These are phyloP conservation scores for Teleiodes luculella DNA, from an alignment of 2,888 invertebrate species.

Conservation along the genomic window DNA sequence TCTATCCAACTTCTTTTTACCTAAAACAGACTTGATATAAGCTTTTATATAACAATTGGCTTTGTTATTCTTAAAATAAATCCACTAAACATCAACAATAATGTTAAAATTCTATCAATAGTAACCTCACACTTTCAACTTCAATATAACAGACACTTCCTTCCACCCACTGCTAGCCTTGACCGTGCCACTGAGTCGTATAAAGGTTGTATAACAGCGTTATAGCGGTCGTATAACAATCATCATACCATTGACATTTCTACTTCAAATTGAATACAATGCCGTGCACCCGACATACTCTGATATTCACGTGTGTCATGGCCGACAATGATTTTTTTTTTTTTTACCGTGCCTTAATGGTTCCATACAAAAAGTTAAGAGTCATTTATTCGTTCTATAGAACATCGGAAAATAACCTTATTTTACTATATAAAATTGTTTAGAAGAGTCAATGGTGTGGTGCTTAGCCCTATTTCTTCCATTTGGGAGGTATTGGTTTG, in stretches of 20 bases:
- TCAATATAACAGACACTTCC: not conserved
- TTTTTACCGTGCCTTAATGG: not conserved
- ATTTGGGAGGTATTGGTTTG: too few species aligned
- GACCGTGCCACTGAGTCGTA: constrained; percentile 6
- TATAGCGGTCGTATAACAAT: constrained; percentile 6
- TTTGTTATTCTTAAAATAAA: not conserved
- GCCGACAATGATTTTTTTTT: not conserved
- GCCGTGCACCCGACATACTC: constrained; percentile 1
- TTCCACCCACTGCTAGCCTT: constrained; percentile 4
- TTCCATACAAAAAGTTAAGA: too few species aligned
- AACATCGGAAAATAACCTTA: too few species aligned
- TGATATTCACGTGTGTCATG: constrained; percentile 12
- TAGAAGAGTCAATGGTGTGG: too few species aligned
- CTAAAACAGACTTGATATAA: too few species aligned
- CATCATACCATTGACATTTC: constrained; percentile 6
- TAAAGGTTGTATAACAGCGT: not conserved
- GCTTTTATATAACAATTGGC: too few species aligned
- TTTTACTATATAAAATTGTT: too few species aligned
- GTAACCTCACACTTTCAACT: not conserved
- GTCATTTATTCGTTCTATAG: too few species aligned
- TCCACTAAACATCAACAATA: too few species aligned
- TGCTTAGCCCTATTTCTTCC: too few species aligned
- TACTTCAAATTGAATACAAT: constrained; percentile 2
- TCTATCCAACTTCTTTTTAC: too few species aligned
- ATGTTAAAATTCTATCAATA: not conserved